A percentile compares a stretch with the other conserved stretches of the same genome.
phyloP scores from a whole-genome alignment of 2,113 vertebrate genomes.

The Pteronura brasiliensis region DNA sequence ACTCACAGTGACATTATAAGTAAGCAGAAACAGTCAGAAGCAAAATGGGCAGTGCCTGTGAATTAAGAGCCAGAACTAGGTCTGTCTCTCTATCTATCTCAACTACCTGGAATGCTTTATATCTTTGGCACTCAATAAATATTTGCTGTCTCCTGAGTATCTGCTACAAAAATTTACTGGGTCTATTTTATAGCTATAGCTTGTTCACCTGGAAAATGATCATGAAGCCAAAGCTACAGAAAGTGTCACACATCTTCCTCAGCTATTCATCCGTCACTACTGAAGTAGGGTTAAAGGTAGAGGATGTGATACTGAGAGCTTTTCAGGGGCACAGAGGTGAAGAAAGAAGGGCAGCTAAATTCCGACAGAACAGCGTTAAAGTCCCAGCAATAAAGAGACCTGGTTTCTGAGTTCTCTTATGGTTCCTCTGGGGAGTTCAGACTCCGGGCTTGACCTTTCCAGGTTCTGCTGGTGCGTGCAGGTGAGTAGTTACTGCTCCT shows the following conservation, averaged over 20 bases:
- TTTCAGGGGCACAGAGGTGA: slow-evolving; percentile 6
- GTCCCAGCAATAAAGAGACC: not conserved
- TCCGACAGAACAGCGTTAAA: not conserved
- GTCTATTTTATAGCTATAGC: slow-evolving; percentile 52
- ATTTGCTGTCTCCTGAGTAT: slow-evolving; percentile 42
- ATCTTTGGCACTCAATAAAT: slow-evolving; percentile 58
- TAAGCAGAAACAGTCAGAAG: slow-evolving; percentile 18
- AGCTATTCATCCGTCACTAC: not conserved
- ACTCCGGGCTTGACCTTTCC: not conserved
- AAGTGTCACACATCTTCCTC: not conserved
- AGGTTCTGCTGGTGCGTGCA: not conserved
- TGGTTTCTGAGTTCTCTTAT: not conserved
- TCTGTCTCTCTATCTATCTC: not conserved
- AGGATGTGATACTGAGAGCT: not conserved
- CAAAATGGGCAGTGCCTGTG: not conserved
- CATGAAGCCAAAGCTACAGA: slow-evolving; percentile 35
- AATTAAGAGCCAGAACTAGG: slow-evolving; percentile 37
- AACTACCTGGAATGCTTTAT: slow-evolving; percentile 39
- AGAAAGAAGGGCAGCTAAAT: slow-evolving; percentile 26
- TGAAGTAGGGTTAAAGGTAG: slow-evolving; percentile 25
- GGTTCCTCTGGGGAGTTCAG: not conserved
- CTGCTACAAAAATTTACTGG: slow-evolving; percentile 53
- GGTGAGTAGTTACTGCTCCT: not conserved
- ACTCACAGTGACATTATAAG: slow-evolving; percentile 16
- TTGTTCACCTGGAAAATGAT: slow-evolving; percentile 50